Evolutionary conservation across 1,140 invertebrate species (phyloP), one percentile per base, ranked within the genome.

Genomic region (Fopius arisanus): DNA sequence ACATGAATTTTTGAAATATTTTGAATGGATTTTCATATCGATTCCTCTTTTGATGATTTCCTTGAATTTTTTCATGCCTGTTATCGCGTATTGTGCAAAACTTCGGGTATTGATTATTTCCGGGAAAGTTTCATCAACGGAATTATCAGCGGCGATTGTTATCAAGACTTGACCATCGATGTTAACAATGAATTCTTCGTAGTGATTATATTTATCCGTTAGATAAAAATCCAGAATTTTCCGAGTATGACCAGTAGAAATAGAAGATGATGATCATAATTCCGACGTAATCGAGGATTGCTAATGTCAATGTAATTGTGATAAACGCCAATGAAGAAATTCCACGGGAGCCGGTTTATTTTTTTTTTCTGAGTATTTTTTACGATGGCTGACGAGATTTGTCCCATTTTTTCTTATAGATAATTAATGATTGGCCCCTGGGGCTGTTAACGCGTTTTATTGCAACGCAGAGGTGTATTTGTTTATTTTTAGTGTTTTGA

Each of bases 151-250:
- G 16, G 14, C 7, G 66, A 67, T 67, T 67, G 66, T 67, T 67
- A 67, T 67, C 66, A 67, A n/a, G 28, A 3, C 3, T 16, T 66
- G 2, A 26, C n/a, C 26, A 29, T 62, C 26, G 26, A 28, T 29
- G 28, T 16, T 26, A 26, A 41, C 33, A 67, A 23, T 41, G 33
- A 67, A 67, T 67, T 67, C 66, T 5, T 7, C 37, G 66, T 67
- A 67, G 6, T 67, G 37, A 67, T 67, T 67, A 67, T 43, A 43
- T 67, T 67, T 67, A 67, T 67, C 66, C 66, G 41, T 67, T 37
- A 28, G 16, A 67, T 67, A 12, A 62, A 62, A 62, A 62, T 62
- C 21, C 9, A n/a, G 28, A 28, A 62, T 62, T 21, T 16, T 1
- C 1, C 16, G 43, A 48, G 33, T 37, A 37, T 37, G 33, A 10